Evolutionary conservation across 2,888 invertebrate genomes (phyloP), one percentile per base, ranked within the genome.

Genomic region (Diarsia rubi): DNA sequence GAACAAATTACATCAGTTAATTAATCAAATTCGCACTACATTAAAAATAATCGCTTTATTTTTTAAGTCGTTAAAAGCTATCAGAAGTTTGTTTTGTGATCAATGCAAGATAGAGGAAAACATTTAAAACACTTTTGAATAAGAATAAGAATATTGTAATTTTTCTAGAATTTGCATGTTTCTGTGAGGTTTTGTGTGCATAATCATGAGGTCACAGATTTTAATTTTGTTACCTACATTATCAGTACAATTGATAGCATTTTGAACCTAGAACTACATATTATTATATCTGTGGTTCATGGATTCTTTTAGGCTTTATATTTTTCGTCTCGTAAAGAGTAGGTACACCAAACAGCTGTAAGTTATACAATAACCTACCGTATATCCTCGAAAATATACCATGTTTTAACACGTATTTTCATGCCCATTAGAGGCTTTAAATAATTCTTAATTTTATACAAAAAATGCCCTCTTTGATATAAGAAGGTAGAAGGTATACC

Each of bases 1-100:
- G 27, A 59, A 84, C 73, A 84, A 84, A 84, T 84, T 76, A 81
- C 84, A 81, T 84, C 72, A 84, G 81, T 76, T 81, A 81, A 81
- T 84, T 83, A 85, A 85, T 82, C 82, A 64, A 72, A 77, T 85
- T 85, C n/a, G 66, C 66, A 75, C 63, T 54, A 74, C 79, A 83
- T 71, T 75, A 69, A 82, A 63, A 47, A 72, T 73, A 64, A 85
- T 78, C 63, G 37, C n/a, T 52, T 44, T 60, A 67, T 80, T 69
- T 72, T 74, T 74, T 4, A 75, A 64, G 75, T 75, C 66, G 69
- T 71, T 57, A 81, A 67, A 73, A 59, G 42, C 62, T 37, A 74
- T 66, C 59, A 72, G 66, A 24, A 27, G 31, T 59, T 74, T 78
- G 49, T 77, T 81, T 82, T 54, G 24, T 59, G 63, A 69, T 49